Evolutionary conservation across 1,140 invertebrate species (phyloP).

Genomic region (Drosophila nebulosa): DNA sequence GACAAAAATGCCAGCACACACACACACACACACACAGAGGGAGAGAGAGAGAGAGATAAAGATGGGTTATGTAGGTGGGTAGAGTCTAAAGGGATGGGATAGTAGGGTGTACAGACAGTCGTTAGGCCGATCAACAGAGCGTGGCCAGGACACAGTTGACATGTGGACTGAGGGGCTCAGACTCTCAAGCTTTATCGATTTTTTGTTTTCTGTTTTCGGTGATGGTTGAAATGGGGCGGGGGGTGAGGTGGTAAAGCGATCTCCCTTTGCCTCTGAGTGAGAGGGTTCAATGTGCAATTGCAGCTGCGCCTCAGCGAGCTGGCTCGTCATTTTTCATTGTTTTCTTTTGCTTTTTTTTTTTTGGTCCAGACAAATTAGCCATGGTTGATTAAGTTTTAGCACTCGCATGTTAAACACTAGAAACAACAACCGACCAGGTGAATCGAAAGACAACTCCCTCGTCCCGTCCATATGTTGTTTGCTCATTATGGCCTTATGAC

Average conservation of each 20-base stretch:
- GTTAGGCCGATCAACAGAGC: conserved; percentile 68
- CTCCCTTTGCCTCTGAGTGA: neutral
- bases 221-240: neutral
- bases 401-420: conserved; percentile 40
- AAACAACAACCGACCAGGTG: conserved; percentile 40
- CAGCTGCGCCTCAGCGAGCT: conserved; percentile 43
- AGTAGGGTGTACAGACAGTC: conserved; percentile 34
- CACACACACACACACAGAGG: conserved; percentile 2
- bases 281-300: conserved; percentile 35
- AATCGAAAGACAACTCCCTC: conserved; percentile 3
- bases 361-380: conserved; percentile 66
- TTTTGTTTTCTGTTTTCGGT: conserved; percentile 13
- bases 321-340: conserved; percentile 18
- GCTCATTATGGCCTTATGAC: conserved; percentile 5
- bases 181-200: conserved; percentile 53
- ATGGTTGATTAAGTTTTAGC: conserved; percentile 72
- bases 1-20: conserved; percentile 6
- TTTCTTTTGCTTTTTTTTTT: conserved; percentile 29
- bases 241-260: no score
- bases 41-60: neutral
- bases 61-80: conserved; percentile 8
- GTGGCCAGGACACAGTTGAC: conserved; percentile 47
- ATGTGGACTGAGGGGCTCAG: conserved; percentile 42
- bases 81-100: neutral
- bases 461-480: neutral